Percentiles rank a stretch among this genome's conserved stretches.
Conservation (phyloP, 2,888 invertebrate genomes). For the Coenonympha glycerion region DNA sequence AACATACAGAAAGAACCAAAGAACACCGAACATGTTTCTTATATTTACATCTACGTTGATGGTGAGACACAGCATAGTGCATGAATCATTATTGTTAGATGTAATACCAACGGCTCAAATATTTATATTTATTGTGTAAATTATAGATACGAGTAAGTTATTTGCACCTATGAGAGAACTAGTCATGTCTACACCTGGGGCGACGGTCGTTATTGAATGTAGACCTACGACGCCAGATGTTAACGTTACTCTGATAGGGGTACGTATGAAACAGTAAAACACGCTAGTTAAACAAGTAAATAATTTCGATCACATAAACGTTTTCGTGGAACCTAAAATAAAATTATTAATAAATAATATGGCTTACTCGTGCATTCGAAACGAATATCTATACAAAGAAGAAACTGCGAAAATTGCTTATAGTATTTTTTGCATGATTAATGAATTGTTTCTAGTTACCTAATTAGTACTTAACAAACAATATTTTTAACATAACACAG, state of each 20-base stretch:
- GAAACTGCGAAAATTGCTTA: conserved; percentile 36
- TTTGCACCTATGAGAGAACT: conserved; percentile 62
- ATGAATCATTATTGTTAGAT: background rate
- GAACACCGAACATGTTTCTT: conserved; percentile 53
- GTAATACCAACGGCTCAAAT: background rate
- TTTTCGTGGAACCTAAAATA: background rate
- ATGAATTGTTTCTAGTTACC: conserved; percentile 14
- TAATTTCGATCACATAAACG: background rate
- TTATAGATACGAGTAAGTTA: conserved; percentile 63
- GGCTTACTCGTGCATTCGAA: conserved; percentile 15
- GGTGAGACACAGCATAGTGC: conserved; percentile 47
- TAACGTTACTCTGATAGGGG: conserved; percentile 51
- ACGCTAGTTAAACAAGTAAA: background rate
- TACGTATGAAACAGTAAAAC: conserved; percentile 51
- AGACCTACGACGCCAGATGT: conserved; percentile 66
- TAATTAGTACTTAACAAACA: conserved; percentile 15
- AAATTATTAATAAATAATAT: conserved; percentile 3
- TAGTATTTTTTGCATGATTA: conserved; percentile 44
- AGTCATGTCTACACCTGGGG: conserved; percentile 43
- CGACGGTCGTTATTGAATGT: conserved; percentile 60
- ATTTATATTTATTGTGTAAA: conserved; percentile 31
- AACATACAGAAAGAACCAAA: conserved; percentile 51
- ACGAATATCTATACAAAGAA: conserved; percentile 4
- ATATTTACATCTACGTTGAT: conserved; percentile 62
- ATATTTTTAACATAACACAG: conserved; percentile 17